Base-by-base conservation (phyloP, 2,888 invertebrate species). In the Phaonia tiefii region DNA sequence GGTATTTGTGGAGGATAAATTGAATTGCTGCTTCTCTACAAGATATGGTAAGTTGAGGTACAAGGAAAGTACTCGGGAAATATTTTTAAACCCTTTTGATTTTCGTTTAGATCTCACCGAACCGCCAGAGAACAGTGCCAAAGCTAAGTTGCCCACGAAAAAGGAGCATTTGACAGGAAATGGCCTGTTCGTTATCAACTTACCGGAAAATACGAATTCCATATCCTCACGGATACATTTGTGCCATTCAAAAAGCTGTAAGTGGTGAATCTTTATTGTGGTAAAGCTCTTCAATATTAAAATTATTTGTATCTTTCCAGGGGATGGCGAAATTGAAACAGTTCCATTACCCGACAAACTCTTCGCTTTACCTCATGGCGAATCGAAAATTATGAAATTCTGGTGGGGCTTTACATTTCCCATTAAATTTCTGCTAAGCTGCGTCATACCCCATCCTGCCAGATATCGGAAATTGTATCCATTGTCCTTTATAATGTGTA, bases 401-500 rank as follows among this genome's bases (percentile, higher is more conserved):
- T 94, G 95, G 92, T 97, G 95, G 93, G 85, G 94, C 2, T 93
- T 94, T 84, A 92, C 93, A 3, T 94, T 95, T 92, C 97, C 97
- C 0, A 91, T 96, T 11, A 94, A 92, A 82, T 88, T 94, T 0
- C 11, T 95, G 0, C 91, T 97, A 1, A 92, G 92, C 25, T 85
- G 93, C 20, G 93, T 95, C 0, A 93, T 97, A 70, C 97, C 97
- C 0, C 95, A 96, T 86, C 93, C 94, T 0, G 89, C 92, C 65
- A 92, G 91, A 3, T 91, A 92, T 86, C 92, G 92, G 20, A 92
- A 91, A 66, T 90, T 93, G 82, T 97, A 95, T 88, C 95, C 96
- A 0, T 49, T 95, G 0, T 94, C 97, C 0, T 98, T 98, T 88
- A 83, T 96, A 15, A 95, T 97, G 94, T 97, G 97, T 87, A 94